Conservation (phyloP, 2,888 invertebrate genomes). For the Leucoptera coffeella region DNA sequence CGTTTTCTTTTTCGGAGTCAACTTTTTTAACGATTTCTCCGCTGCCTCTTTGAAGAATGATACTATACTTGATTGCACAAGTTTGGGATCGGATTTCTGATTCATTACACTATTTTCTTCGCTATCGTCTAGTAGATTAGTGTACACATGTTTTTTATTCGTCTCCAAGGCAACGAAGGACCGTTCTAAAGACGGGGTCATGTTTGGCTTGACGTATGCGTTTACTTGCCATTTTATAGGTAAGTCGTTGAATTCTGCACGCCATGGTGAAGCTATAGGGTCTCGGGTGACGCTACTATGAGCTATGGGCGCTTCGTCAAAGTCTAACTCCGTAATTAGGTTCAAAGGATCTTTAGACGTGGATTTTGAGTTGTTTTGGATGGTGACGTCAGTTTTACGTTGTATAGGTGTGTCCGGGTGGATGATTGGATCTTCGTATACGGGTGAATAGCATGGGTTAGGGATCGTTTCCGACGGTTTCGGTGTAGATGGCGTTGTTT, state of each 20-base stretch:
- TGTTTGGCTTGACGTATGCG: constrained; percentile 36
- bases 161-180: constrained; percentile 26
- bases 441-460: too few relatives aligned
- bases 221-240: constrained; percentile 41
- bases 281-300: constrained; percentile 37
- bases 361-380: too few relatives aligned
- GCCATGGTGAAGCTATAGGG: constrained; percentile 39
- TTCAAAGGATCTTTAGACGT: constrained; percentile 31
- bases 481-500: too few relatives aligned
- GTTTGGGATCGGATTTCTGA: constrained; percentile 14
- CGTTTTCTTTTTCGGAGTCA: too few relatives aligned
- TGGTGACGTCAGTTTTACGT: too few relatives aligned
- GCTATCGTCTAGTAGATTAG: too few relatives aligned
- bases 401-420: too few relatives aligned
- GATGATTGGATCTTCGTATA: too few relatives aligned
- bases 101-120: too few relatives aligned
- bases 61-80: constrained; percentile 34
- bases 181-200: constrained; percentile 43
- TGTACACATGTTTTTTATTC: constrained; percentile 37
- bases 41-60: constrained; percentile 35
- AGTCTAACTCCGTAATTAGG: constrained; percentile 23
- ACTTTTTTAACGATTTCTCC: constrained; percentile 13
- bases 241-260: constrained; percentile 30
- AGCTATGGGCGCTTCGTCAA: constrained; percentile 35
- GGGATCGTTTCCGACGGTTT: too few relatives aligned